Percentiles rank a stretch among this genome's conserved stretches.
Conservation (phyloP, 2,113 vertebrate genomes). For the Formicarius rufipectus region DNA sequence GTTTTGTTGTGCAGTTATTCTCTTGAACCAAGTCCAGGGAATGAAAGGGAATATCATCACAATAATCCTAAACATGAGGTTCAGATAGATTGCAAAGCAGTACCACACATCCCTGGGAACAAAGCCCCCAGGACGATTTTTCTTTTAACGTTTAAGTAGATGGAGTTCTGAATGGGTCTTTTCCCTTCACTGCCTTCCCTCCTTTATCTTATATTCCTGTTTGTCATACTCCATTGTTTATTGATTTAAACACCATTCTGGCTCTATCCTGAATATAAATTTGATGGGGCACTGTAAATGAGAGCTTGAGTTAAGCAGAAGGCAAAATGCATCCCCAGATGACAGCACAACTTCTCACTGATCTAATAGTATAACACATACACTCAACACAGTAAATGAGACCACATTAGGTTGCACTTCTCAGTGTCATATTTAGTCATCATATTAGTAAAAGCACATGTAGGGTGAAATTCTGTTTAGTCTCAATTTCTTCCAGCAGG, state of each 20-base stretch:
- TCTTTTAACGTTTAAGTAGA: not conserved
- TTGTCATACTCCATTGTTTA: not conserved
- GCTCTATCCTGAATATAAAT: not conserved
- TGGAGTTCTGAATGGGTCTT: not conserved
- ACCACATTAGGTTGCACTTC: not conserved
- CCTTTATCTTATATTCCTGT: not conserved
- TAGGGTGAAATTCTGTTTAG: not conserved
- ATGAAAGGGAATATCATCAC: not conserved
- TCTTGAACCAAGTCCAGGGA: not conserved
- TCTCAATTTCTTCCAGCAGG: not conserved
- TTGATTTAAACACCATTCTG: not conserved
- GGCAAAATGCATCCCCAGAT: not conserved
- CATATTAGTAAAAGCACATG: not conserved
- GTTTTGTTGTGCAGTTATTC: not conserved
- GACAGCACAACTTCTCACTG: not conserved
- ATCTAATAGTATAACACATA: not conserved
- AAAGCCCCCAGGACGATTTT: not conserved
- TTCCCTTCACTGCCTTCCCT: not conserved
- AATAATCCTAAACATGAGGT: not conserved
- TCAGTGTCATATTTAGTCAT: not conserved
- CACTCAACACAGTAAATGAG: not conserved
- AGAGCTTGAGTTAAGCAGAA: not conserved
- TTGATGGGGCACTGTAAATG: not conserved
- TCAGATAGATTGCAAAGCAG: not conserved
- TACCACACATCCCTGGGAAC: not conserved